Percentiles rank a stretch among this genome's conserved stretches.
Evolutionary conservation across 2,113 vertebrate species (phyloP).

Genomic region (Oncorhynchus kisutch): DNA sequence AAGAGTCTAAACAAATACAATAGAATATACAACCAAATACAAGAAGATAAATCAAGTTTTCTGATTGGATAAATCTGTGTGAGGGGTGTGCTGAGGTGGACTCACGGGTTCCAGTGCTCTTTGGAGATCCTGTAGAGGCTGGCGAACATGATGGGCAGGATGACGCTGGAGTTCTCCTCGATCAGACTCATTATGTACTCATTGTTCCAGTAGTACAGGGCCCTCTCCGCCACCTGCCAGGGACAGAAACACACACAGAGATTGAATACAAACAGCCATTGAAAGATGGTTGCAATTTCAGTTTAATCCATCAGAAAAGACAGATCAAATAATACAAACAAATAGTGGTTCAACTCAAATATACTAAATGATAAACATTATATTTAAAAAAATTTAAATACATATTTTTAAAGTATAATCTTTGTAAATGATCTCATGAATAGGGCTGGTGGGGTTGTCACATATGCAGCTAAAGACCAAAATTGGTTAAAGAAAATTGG

Average conservation of each 20-base stretch:
- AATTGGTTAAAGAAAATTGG: too few species aligned
- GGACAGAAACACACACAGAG: neutral
- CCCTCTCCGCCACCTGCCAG: conserved; percentile 91
- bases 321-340: too few species aligned
- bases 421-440: too few species aligned
- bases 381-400: too few species aligned
- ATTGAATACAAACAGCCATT: too few species aligned
- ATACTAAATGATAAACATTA: too few species aligned
- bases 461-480: too few species aligned
- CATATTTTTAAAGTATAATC: too few species aligned
- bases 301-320: too few species aligned
- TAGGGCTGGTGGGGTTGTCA: too few species aligned
- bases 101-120: conserved; percentile 99
- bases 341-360: too few species aligned
- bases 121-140: conserved; percentile 99
- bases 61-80: neutral
- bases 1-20: neutral
- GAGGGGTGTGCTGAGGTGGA: conserved; percentile 19
- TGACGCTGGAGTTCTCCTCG: conserved; percentile 98
- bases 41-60: neutral
- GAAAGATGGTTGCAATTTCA: too few species aligned
- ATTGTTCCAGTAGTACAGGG: conserved; percentile 99
- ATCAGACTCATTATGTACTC: conserved; percentile 99
- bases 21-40: neutral
- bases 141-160: conserved; percentile 99